phyloP scores from a whole-genome alignment of 2,888 invertebrate species.

The Anodontia alba region DNA sequence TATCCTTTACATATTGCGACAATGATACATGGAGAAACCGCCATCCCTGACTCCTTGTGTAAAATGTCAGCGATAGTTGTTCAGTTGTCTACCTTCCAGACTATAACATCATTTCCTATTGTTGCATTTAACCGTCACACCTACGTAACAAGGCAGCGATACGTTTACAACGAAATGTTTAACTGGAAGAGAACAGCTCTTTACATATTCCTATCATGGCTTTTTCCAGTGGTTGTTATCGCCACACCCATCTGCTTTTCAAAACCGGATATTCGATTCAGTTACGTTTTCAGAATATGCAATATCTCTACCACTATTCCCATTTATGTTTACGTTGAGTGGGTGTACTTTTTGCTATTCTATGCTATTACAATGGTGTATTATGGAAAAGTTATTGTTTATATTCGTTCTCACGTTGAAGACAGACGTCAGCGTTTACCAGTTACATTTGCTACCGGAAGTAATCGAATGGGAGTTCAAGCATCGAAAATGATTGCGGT shows the following conservation, averaged over 20 bases:
- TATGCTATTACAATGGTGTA: neutral
- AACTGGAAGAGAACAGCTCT: neutral
- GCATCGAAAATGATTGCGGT: neutral
- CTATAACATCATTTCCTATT: constrained; percentile 3
- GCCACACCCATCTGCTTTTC: neutral
- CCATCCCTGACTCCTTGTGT: neutral
- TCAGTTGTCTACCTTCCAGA: neutral
- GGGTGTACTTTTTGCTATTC: neutral
- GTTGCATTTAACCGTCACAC: neutral
- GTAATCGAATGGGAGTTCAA: neutral
- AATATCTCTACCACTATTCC: neutral
- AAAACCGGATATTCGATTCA: constrained; percentile 1
- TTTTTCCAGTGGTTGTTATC: neutral
- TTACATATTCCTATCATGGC: neutral
- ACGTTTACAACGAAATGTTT: constrained; percentile 8
- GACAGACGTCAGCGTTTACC: neutral
- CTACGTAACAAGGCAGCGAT: constrained; percentile 1
- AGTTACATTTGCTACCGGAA: neutral
- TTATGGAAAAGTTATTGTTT: neutral
- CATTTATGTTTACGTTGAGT: neutral
- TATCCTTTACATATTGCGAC: neutral
- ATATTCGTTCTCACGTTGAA: neutral
- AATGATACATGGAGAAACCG: neutral
- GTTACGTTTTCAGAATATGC: neutral
- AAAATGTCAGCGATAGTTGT: neutral